Evolutionary conservation across 2,888 invertebrate species (phyloP), one percentile per base, ranked within the genome.

Genomic region (Cremastinae sp.): DNA sequence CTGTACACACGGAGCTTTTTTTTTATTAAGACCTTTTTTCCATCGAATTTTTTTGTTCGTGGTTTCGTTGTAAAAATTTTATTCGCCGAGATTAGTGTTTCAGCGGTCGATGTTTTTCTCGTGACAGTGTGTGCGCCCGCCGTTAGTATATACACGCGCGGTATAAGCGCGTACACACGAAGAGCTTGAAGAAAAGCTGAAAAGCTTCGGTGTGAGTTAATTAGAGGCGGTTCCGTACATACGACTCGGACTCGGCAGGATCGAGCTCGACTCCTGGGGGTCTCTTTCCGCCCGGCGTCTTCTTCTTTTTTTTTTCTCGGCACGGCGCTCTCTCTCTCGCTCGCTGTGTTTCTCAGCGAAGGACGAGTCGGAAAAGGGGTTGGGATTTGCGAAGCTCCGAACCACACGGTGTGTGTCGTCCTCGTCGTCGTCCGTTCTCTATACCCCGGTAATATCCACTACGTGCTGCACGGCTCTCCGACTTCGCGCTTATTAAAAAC

Each of bases 401-500:
- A 49, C 41, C 38, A 49, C 66, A 53, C 53, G 74, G 54, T 65
- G 43, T 49, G 53, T 51, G 70, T 59, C 45, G 78, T n/a, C n/a
- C n/a, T 58, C 68, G 45, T 58, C 64, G 51, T 65, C 72, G 72
- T 73, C 64, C 64, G 49, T 56, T 62, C 64, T 71, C 61, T 75
- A 65, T 74, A 81, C 83, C 84, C 83, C 81, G 80, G 85, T 86
- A 87, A 88, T 87, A 86, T 86, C 85, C 80, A 83, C 82, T 85
- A 86, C 85, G 85, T 86, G 85, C 84, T 84, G 84, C 84, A 84
- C 84, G 84, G 83, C 82, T 85, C 85, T 82, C 83, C 83, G 54
- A 51, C 69, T 53, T 70, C 59, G 59, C 85, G 86, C 88, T 88
- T 88, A 88, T 88, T 88, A 88, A 88, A 88, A 88, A 87, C 85